A percentile compares a stretch with the other conserved stretches of the same genome.
phyloP scores from a whole-genome alignment of 2,888 invertebrate genomes.

The Drosophila antonietae region DNA sequence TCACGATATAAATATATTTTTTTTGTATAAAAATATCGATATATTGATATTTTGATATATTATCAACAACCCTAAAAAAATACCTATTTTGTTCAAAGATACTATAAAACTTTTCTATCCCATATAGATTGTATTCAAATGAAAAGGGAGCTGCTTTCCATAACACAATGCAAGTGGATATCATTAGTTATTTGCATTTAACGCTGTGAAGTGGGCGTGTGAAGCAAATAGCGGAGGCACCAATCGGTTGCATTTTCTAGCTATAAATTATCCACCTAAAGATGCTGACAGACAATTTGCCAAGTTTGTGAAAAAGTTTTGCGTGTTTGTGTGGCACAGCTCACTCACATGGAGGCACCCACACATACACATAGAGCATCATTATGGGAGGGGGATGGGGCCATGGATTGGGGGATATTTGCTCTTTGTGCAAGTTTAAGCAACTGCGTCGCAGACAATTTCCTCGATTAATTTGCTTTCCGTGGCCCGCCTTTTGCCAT shows the following conservation, averaged over 20 bases:
- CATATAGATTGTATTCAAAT: too few relatives aligned
- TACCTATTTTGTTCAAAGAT: not conserved
- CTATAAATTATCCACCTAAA: slow-evolving; percentile 61
- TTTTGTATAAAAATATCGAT: too few relatives aligned
- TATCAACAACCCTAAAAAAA: too few relatives aligned
- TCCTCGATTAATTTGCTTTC: slow-evolving; percentile 80
- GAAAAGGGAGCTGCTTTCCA: too few relatives aligned
- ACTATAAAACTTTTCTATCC: not conserved
- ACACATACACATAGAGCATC: slow-evolving; percentile 37
- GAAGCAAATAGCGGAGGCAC: slow-evolving; percentile 13
- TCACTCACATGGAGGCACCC: slow-evolving; percentile 18
- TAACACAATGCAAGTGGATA: not conserved
- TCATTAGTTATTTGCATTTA: slow-evolving; percentile 33
- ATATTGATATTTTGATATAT: too few relatives aligned
- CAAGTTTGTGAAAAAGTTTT: slow-evolving; percentile 59
- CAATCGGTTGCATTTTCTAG: slow-evolving; percentile 26
- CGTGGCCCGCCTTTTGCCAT: slow-evolving; percentile 68
- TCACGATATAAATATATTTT: too few relatives aligned
- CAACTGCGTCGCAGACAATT: slow-evolving; percentile 77
- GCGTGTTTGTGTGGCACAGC: slow-evolving; percentile 45
- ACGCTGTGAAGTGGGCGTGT: slow-evolving; percentile 13
- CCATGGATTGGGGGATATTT: slow-evolving; percentile 13
- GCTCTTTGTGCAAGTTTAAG: slow-evolving; percentile 77
- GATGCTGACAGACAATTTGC: slow-evolving; percentile 75
- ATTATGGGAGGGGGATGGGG: slow-evolving; percentile 24